phyloP scores from a whole-genome alignment of 2,888 invertebrate genomes.

The Leptinotarsa haldemani region DNA sequence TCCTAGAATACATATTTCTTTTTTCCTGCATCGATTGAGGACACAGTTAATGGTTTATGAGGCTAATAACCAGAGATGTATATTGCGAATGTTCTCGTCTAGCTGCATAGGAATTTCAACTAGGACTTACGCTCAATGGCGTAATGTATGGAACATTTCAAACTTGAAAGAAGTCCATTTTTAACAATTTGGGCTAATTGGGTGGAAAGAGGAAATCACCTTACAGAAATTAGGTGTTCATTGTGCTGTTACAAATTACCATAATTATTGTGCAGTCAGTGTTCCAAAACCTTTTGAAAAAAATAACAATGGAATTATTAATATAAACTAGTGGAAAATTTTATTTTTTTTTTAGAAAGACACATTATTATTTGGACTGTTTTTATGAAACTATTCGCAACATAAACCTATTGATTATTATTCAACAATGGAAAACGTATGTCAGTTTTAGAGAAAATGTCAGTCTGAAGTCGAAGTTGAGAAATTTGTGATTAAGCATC shows the following conservation, averaged over 20 bases:
- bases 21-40: conserved; percentile 14
- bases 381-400: no score
- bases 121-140: not conserved
- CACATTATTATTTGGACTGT: no score
- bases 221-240: not conserved
- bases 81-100: conserved; percentile 15
- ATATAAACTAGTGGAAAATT: not conserved
- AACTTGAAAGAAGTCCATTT: not conserved
- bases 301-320: not conserved
- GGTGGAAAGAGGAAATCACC: not conserved
- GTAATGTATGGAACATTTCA: not conserved
- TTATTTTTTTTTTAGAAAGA: no score
- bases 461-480: no score
- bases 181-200: not conserved
- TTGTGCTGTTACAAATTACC: not conserved
- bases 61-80: conserved; percentile 10
- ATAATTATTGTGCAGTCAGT: not conserved
- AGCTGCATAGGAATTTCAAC: not conserved
- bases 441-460: no score
- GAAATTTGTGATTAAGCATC: no score
- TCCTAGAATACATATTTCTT: conserved; percentile 3
- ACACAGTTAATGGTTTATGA: conserved; percentile 19
- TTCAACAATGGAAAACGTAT: no score
- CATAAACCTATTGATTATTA: no score
- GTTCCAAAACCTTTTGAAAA: not conserved